Base-by-base conservation (phyloP, 2,113 vertebrate species). In the Cyprinodon tularosa region DNA sequence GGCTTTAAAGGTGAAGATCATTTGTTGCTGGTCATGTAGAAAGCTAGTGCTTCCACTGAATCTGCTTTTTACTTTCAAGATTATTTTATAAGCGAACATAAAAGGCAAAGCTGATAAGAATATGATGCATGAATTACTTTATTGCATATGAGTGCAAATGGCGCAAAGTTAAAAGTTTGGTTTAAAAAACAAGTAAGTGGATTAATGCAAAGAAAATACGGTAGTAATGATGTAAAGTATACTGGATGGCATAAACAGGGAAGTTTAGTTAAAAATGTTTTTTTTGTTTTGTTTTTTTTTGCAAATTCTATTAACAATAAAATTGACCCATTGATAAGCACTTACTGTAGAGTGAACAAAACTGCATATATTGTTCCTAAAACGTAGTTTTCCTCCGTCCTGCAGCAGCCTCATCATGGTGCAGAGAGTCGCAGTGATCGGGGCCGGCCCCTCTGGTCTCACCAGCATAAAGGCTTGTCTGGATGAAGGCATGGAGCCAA, bases 401-500 rank as follows among this genome's bases (percentile, higher is more conserved):
- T 66, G 4, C 5, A 65, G 62, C 69, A 48, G 80, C 50, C 76
- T 42, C 73, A 86, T 39, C 61, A 93, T 93, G 92, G 89, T 89
- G 70, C 83, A 77, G 3, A 90, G 37, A 0, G 95, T 97, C 3
- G 96, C 96, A 0, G 75, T 98, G 70, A 92, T 97, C 0, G 96
- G 97, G 14, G 96, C 96, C 0, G 96, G 96, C 0, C 94, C 84
- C 6, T 92, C 89, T 0, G 96, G 96, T 42, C 90, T 98, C 76
- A 79, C 82, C 42, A 93, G 94, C 72, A 59, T 96, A 9, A 98
- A 97, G 71, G 93, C 95, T 72, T 98, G 96, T 84, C 86, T 97
- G 78, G 96, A 96, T 0, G 96, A 97, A 62, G 94, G 93, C 66
- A 74, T 98, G 91, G 92, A 93, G 78, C 96, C 96, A 6, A 95